Percentiles rank a stretch among this genome's conserved stretches.
These are phyloP conservation scores for Oxyruncus cristatus DNA, from an alignment of 2,113 vertebrate genomes.

Conservation along the genomic window DNA sequence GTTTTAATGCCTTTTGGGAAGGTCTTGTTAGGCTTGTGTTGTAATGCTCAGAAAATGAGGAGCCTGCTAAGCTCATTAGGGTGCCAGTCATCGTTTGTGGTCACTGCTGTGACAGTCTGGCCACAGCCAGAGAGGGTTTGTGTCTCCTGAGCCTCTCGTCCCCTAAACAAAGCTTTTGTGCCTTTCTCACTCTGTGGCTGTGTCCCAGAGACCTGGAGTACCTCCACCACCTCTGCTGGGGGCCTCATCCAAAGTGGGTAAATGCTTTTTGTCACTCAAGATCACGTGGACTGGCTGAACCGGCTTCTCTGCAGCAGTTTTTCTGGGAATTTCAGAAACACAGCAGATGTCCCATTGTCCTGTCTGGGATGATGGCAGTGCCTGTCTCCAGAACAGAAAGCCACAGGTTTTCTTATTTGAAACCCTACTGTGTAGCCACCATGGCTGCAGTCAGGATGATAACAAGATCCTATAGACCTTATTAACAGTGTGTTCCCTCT, in stretches of 20 bases:
- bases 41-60: not conserved
- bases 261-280: not conserved
- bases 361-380: not conserved
- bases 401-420: not conserved
- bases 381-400: not conserved
- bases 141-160: not conserved
- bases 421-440: not conserved
- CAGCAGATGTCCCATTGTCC: not conserved
- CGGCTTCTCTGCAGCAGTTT: not conserved
- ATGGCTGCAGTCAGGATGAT: not conserved
- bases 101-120: not conserved
- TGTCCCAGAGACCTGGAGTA: not conserved
- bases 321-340: not conserved
- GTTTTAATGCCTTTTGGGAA: not conserved
- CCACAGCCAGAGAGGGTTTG: not conserved
- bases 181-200: not conserved
- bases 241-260: not conserved
- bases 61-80: slow-evolving; percentile 12
- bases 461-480: not conserved
- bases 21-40: not conserved
- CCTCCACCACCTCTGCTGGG: not conserved
- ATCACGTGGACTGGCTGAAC: not conserved
- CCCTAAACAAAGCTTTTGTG: not conserved
- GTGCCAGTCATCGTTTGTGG: not conserved
- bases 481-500: not conserved